Base-by-base conservation (phyloP, 2,888 invertebrate species). In the Pammene aurita region DNA sequence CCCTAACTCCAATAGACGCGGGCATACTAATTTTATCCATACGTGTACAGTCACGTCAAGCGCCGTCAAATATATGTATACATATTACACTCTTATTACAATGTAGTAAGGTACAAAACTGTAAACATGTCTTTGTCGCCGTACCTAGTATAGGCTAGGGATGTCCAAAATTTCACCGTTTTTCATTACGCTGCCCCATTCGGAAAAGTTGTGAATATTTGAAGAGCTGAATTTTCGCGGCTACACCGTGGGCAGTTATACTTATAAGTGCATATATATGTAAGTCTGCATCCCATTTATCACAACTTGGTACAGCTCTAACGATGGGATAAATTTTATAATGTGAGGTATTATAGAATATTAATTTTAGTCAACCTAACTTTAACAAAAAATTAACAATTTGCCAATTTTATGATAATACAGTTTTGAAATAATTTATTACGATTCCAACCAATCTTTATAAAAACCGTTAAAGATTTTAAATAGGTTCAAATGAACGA, bases 141-240 rank as follows among this genome's bases (percentile, higher is more conserved):
- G 26, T 50, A 34, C 34, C 16, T 50, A n/a, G n/a, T n/a, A 52
- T 61, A 41, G 18, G 26, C 52, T 52, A 50, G 62, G 61, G 62
- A n/a, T 52, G 62, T 62, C 62, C 62, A 62, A 62, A 61, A 41
- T 52, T 62, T 41, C 52, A 41, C 52, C 62, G 62, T 71, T 71
- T 72, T 67, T 60, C 60, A 67, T 65, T 69, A 72, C 72, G 65
- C 74, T 74, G 72, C 77, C 74, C 76, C 77, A 73, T 78, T 79
- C 74, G 71, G 75, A 75, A 26, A 84, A 83, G 81, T 84, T 82
- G 77, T 84, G 83, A 84, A 86, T 86, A 84, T 85, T 86, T 84
- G 79, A 86, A 80, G 77, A 77, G 77, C 73, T 72, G 75, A 79
- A 82, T 81, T 83, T 81, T 76, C 78, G 78, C 73, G 74, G 77